Conservation (phyloP, 1,140 invertebrate species). For the Rhizoglyphus robini region DNA sequence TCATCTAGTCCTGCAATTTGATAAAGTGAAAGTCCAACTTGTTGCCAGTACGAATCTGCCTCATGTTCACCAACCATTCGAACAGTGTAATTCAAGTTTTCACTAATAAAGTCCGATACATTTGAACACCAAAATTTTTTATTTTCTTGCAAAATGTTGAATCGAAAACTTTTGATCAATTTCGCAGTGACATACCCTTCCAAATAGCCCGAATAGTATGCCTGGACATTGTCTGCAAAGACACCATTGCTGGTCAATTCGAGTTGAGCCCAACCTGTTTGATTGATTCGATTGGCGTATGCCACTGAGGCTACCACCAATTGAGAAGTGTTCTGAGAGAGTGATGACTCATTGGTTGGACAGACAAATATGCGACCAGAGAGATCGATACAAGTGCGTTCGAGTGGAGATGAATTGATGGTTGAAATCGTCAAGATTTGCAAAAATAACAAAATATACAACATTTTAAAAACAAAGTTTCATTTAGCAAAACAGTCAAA, state of each 20-base stretch:
- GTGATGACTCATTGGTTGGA: too few species aligned
- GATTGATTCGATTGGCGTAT: not conserved
- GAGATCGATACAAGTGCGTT: too few species aligned
- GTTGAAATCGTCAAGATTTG: too few species aligned
- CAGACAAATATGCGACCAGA: too few species aligned
- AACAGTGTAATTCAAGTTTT: not conserved
- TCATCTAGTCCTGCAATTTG: slow-evolving; percentile 40
- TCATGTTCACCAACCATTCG: slow-evolving; percentile 28
- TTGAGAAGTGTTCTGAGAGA: too few species aligned
- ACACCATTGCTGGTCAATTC: slow-evolving; percentile 57
- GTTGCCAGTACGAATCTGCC: slow-evolving; percentile 58
- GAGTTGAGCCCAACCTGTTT: slow-evolving; percentile 52
- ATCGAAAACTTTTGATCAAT: slow-evolving; percentile 46
- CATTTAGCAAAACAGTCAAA: too few species aligned
- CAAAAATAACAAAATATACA: too few species aligned
- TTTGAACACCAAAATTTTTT: too few species aligned
- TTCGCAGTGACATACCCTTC: slow-evolving; percentile 68
- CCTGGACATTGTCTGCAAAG: slow-evolving; percentile 52
- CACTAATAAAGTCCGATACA: not conserved
- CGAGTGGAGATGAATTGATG: too few species aligned
- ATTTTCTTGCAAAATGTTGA: too few species aligned
- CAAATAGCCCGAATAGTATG: slow-evolving; percentile 71
- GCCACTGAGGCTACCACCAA: not conserved
- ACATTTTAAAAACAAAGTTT: too few species aligned
- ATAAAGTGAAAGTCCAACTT: slow-evolving; percentile 42